These are phyloP conservation scores for Addax nasomaculatus DNA, from an alignment of 2,113 vertebrate species.

Conservation along the genomic window DNA sequence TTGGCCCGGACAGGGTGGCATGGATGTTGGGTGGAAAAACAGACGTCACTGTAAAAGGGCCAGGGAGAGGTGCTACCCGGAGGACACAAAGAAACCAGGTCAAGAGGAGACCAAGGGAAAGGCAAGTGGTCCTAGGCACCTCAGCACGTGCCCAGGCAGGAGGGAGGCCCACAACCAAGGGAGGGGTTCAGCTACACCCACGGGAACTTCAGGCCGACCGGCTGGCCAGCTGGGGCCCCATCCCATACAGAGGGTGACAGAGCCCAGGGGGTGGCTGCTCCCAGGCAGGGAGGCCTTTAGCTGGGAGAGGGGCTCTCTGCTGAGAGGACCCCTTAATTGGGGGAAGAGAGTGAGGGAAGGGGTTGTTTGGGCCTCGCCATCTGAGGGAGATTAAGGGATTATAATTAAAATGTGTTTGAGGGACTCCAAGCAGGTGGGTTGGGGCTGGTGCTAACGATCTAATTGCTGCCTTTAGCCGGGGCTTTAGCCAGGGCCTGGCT, in stretches of 20 bases:
- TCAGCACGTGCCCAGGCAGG: neutral
- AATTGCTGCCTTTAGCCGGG: conserved; percentile 51
- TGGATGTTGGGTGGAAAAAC: neutral
- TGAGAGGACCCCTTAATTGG: conserved; percentile 60
- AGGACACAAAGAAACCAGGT: neutral
- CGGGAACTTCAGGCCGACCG: neutral
- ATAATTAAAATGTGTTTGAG: neutral
- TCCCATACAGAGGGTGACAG: neutral
- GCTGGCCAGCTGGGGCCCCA: neutral
- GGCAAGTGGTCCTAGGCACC: neutral
- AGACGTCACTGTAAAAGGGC: neutral
- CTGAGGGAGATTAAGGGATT: conserved; percentile 32
- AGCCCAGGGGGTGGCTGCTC: neutral
- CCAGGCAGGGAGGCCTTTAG: neutral
- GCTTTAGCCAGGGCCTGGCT: neutral
- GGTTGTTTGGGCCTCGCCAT: neutral
- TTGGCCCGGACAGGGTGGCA: neutral
- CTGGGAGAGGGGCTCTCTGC: conserved; percentile 5
- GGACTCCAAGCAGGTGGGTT: conserved; percentile 24
- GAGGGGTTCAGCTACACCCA: neutral
- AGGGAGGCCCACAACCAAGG: neutral
- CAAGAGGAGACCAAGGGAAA: neutral
- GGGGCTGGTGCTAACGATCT: conserved; percentile 54
- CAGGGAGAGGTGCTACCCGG: neutral
- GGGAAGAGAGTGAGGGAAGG: neutral